phyloP scores from a whole-genome alignment of 2,888 invertebrate genomes.

The Drosophila setosimentum region DNA sequence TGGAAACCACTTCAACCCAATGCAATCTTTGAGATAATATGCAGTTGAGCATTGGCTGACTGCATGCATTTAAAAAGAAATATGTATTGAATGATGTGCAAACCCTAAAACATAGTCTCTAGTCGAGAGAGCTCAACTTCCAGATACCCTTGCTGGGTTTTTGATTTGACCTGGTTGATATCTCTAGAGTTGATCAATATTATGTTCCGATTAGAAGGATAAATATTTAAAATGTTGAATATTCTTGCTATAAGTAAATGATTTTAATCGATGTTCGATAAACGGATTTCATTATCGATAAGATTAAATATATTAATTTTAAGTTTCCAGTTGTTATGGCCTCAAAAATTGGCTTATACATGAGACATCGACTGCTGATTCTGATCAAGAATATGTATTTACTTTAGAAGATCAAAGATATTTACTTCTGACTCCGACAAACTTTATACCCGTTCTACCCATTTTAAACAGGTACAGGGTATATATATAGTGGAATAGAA shows the following conservation, averaged over 20 bases:
- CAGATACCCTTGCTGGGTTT: neutral
- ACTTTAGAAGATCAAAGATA: neutral
- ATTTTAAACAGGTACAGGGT: neutral
- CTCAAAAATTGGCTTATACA: neutral
- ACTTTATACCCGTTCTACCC: neutral
- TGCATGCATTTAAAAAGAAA: constrained; percentile 43
- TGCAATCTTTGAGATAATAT: constrained; percentile 9
- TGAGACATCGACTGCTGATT: too few species aligned
- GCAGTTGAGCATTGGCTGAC: constrained; percentile 25
- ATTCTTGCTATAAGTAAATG: neutral
- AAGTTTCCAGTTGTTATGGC: neutral
- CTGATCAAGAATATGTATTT: neutral
- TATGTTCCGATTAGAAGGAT: neutral
- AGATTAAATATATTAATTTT: neutral
- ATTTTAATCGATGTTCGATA: neutral
- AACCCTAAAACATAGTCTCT: constrained; percentile 10
- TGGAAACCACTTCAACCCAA: constrained; percentile 11
- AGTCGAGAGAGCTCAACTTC: neutral
- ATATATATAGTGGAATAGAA: neutral
- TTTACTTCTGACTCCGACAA: neutral
- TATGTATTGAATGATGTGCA: constrained; percentile 36
- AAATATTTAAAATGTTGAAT: too few species aligned
- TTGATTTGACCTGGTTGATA: neutral
- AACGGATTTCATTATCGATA: neutral
- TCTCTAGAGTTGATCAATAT: neutral